Base-by-base conservation (phyloP, 2,888 invertebrate genomes). In the Andrena marginata region DNA sequence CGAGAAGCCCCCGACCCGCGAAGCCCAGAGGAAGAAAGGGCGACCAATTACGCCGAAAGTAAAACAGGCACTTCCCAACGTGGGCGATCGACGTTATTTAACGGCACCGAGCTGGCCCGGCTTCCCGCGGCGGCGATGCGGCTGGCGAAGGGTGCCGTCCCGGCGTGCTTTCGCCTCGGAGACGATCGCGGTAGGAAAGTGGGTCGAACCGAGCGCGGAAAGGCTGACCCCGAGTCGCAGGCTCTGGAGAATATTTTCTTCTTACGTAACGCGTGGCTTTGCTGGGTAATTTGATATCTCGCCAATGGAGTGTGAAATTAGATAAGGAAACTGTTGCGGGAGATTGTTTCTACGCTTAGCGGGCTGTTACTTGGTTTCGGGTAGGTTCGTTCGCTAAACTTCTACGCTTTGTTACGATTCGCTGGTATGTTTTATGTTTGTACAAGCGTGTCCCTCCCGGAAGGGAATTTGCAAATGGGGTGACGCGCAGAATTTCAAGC, bases 1-100 rank as follows among this genome's bases (percentile, higher is more conserved):
- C 56, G 26, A 42, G 8, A n/a, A 42, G 29, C 26, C 33, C 51
- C 26, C 42, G 48, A 64, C 73, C 68, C 73, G 49, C 5, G 65
- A 10, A 54, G 48, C 60, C 42, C 16, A 54, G 16, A 29, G 5
- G 26, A 23, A 49, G 49, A 10, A 33, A 23, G 10, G 56, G 31
- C 16, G 29, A 35, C 65, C 73, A 51, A 13, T 49, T 29, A 16
- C 35, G 23, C 62, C 7, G 29, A 42, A 13, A 76, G 42, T 63
- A 8, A 42, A 20, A 13, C n/a, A 7, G 35, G 51, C 42, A 20
- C 26, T 42, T 64, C n/a, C 23, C 51, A 29, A 16, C 35, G 13
- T 13, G 2, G 23, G 35, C 10, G 29, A 16, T 75, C 29, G 26
- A 26, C 20, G 23, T 62, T 20, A 26, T 56, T 42, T 42, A 42